phyloP scores from a whole-genome alignment of 1,140 invertebrate genomes.

The Saccostrea glomerata region DNA sequence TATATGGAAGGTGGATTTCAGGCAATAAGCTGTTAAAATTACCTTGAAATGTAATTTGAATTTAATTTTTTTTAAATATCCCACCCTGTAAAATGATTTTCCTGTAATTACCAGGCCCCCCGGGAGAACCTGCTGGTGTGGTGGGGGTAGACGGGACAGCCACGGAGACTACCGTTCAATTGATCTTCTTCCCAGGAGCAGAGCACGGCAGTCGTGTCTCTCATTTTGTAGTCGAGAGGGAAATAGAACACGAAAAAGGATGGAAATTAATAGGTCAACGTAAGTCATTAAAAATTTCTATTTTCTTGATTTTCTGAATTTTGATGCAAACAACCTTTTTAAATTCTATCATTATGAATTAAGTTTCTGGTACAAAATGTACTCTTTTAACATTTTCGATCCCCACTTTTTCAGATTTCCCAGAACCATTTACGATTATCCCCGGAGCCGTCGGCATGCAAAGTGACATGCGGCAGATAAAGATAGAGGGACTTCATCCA shows the following conservation, averaged over 20 bases:
- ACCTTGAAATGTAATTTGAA: too few species aligned
- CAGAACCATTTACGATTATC: neutral
- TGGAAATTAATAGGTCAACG: slow-evolving; percentile 85
- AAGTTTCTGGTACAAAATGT: neutral
- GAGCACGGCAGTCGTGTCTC: slow-evolving; percentile 64
- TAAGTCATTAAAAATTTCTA: slow-evolving; percentile 9
- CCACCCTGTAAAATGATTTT: too few species aligned
- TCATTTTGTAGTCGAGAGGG: slow-evolving; percentile 87
- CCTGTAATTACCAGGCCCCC: slow-evolving; percentile 70
- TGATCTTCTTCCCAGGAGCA: slow-evolving; percentile 86
- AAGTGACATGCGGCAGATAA: slow-evolving; percentile 43
- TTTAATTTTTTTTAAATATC: too few species aligned
- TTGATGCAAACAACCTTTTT: too few species aligned
- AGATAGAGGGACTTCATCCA: slow-evolving; percentile 84
- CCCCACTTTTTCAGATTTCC: neutral
- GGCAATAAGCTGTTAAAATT: too few species aligned
- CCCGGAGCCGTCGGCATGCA: neutral
- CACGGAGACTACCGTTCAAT: slow-evolving; percentile 86
- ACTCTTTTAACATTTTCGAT: neutral
- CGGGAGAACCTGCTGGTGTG: slow-evolving; percentile 78
- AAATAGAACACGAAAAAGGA: slow-evolving; percentile 91
- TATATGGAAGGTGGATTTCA: too few species aligned
- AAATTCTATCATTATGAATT: too few species aligned
- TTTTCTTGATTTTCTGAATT: too few species aligned
- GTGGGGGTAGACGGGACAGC: slow-evolving; percentile 83